Base-by-base conservation (phyloP, 2,797 vertebrate genomes). In the Cygnus olor region DNA sequence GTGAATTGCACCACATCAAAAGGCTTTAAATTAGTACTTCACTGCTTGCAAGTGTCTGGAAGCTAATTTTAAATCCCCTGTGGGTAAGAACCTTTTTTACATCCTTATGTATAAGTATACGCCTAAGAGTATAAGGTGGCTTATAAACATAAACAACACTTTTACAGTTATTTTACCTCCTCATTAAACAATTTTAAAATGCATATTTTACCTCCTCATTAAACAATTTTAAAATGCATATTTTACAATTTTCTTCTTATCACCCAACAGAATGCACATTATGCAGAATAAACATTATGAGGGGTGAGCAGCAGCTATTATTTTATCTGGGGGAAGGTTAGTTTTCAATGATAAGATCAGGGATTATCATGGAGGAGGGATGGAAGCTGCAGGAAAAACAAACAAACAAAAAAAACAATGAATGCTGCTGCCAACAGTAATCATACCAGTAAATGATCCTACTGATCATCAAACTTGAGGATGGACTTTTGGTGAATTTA, bases 11-110 rank as follows among this genome's bases (percentile, higher is more conserved):
- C 54, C 69, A 73, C 95, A 96, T 88, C 83, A 90, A 95, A 96
- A 97, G 84, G 60, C 68, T 91, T 94, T 68, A 83, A 85, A 93
- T 95, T 92, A 94, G 57, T 91, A 89, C 86, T 90, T 92, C 74
- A 44, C 54, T 78, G 27, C 82, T 63, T 85, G 63, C 78, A 71
- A 95, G 88, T 71, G 65, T 27, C 63, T 85, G 72, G 77, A 83
- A 91, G 63, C n/a, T 94, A 72, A 76, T 91, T 93, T 90, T 92
- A 47, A 93, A 76, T 93, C 54, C 47, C 63, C 6, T 17, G 17
- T 14, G 66, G 8, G 34, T 70, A 58, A 56, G 73, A 94, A 71
- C 16, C 1, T 77, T 70, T 91, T 64, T 74, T 60, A 18, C 14
- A 30, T 14, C 58, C 54, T 78, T n/a, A 32, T 4, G 11, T 0